A percentile compares a stretch with the other conserved stretches of the same genome.
phyloP scores from a whole-genome alignment of 2,888 invertebrate species.

The Ophion ventricosus region DNA sequence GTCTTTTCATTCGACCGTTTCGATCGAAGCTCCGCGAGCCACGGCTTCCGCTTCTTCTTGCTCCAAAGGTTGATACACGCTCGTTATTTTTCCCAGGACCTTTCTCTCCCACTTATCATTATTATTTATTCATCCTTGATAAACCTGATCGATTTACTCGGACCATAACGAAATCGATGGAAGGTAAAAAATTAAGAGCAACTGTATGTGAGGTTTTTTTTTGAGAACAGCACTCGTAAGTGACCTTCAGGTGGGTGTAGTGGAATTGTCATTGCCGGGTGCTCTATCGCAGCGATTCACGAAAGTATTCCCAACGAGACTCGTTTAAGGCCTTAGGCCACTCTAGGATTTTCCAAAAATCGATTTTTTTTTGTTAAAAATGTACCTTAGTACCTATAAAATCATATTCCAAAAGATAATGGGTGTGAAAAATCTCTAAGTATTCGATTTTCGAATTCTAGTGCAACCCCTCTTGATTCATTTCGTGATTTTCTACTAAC shows the following conservation, averaged over 20 bases:
- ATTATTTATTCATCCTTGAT: not conserved
- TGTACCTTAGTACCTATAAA: too few species aligned
- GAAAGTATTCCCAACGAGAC: slow-evolving; percentile 39
- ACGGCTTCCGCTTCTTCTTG: not conserved
- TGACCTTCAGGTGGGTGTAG: slow-evolving; percentile 40
- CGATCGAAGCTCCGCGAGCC: slow-evolving; percentile 15
- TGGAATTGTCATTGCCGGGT: slow-evolving; percentile 18
- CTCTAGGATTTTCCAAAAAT: too few species aligned
- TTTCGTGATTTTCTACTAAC: too few species aligned
- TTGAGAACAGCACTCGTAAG: not conserved
- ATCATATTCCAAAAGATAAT: too few species aligned
- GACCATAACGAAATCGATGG: slow-evolving; percentile 1
- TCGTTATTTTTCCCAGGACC: not conserved
- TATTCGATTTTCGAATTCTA: too few species aligned
- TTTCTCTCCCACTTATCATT: not conserved
- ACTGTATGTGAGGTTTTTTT: not conserved
- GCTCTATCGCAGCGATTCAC: slow-evolving; percentile 7
- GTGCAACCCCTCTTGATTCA: too few species aligned
- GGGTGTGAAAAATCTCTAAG: too few species aligned
- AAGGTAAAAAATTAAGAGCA: not conserved
- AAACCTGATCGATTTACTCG: slow-evolving; percentile 19
- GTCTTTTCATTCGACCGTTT: slow-evolving; percentile 41
- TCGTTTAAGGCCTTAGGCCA: slow-evolving; percentile 43
- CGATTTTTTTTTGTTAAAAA: too few species aligned
- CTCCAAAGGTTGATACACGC: not conserved